A percentile compares a stretch with the other conserved stretches of the same genome.
phyloP scores from a whole-genome alignment of 2,888 invertebrate species.

The Tetragnatha montana region DNA sequence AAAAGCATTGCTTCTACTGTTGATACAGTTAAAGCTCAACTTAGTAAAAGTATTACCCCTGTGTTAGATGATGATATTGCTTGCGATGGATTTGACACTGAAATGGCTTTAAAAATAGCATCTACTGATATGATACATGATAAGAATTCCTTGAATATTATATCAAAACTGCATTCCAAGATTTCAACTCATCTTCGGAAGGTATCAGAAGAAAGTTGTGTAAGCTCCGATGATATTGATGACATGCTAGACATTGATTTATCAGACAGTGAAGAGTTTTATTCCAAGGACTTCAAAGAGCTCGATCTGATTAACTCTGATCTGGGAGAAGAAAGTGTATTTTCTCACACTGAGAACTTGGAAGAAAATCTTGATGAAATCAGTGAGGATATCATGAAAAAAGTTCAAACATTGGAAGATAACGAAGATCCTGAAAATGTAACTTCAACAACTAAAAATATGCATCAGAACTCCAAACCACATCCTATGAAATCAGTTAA shows the following conservation, averaged over 20 bases:
- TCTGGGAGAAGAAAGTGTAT: not conserved
- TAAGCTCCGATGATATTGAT: not conserved
- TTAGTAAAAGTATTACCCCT: not conserved
- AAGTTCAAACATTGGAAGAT: not conserved
- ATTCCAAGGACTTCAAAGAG: not conserved
- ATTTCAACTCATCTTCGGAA: not conserved
- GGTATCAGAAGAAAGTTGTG: not conserved
- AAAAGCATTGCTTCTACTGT: not conserved
- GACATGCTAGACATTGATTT: not conserved
- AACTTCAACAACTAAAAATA: not conserved
- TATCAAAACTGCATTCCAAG: not conserved
- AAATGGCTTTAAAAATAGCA: not conserved
- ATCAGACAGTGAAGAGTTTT: not conserved
- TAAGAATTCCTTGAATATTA: not conserved
- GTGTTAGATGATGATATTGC: not conserved
- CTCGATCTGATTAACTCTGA: not conserved
- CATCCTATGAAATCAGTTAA: not conserved
- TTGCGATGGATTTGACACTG: not conserved
- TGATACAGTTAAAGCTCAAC: not conserved
- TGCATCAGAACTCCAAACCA: not conserved
- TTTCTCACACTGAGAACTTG: not conserved
- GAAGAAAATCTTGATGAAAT: slow-evolving; percentile 18
- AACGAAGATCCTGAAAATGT: not conserved
- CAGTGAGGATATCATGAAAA: slow-evolving; percentile 7
- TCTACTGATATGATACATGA: not conserved